Evolutionary conservation across 2,888 invertebrate genomes (phyloP), one percentile per base, ranked within the genome.

Genomic region (Tinea trinotella): DNA sequence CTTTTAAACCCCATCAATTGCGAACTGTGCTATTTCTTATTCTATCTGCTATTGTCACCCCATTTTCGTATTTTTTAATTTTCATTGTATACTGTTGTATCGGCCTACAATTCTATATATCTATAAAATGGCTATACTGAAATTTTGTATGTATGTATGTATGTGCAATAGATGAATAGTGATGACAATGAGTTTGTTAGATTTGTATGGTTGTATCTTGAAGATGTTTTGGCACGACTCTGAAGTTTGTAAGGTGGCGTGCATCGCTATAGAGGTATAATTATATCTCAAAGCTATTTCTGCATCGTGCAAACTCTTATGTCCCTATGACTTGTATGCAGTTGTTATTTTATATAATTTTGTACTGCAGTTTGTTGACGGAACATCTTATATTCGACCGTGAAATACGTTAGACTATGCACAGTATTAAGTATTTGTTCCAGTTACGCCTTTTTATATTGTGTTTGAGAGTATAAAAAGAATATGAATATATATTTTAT

Each of bases 341-440:
- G 46, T 46, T 46, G 46, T 46, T 46, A 19, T 46, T 46, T 46
- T 46, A 46, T 46, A 19, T 19, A 46, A 46, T 46, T 18, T 17
- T 19, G 19, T 40, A 40, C 7, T 15, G 40, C 40, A 4, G 12
- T 13, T 40, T 40, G 40, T 40, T 40, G 40, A 40, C 12, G 40
- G 40, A 40, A 40, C 12, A 40, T 40, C 13, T 40, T 40, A 15
- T 40, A 40, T 40, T 40, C 13, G 40, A 4, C 40, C 12, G 13
- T 40, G 40, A 40, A 40, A 30, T 10, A 10, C n/a, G 22, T 22
- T 22, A 22, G 7, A n/a, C n/a, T n/a, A n/a, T n/a, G n/a, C n/a
- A n/a, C n/a, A n/a, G n/a, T n/a, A n/a, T n/a, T n/a, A n/a, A n/a
- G n/a, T n/a, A n/a, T n/a, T n/a, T n/a, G n/a, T n/a, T n/a, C n/a